Evolutionary conservation across 2,113 vertebrate species (phyloP), one percentile per base, ranked within the genome.

Genomic region (Myxocyprinus asiaticus): DNA sequence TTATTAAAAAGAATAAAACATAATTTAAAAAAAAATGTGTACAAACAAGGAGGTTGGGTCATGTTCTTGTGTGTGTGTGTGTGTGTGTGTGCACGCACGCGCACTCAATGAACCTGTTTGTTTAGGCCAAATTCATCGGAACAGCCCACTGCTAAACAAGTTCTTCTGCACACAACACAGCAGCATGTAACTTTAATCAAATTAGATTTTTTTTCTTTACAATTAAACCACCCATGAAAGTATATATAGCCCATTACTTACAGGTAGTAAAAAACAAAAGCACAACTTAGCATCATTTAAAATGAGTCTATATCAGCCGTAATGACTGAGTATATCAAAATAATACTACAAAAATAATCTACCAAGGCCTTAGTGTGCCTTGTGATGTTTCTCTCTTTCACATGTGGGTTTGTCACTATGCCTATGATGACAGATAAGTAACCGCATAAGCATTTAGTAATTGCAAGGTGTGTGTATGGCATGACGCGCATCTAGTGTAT

Each of bases 11-110:
- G 1, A 33, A 33, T 33, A 33, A 33, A 33, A 33, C 22, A 33
- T 33, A 33, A n/a, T n/a, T 3, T 3, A 33, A 3, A 1, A 33
- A 33, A 33, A 33, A 33, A 1, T 33, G 22, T 33, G 22, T 33
- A 33, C 22, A 33, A 33, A 33, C 22, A 33, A 33, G 22, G 22
- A 33, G 22, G 22, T 33, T 33, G 22, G 22, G 1, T 33, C 22
- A 33, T 33, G 22, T 1, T 33, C 4, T 0, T 59, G 42, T 45
- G 22, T 56, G 10, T 71, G 58, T 79, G 67, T 59, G 11, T 22
- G 59, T 33, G 64, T 68, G 70, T 51, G 44, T 80, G 64, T 58
- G 44, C 75, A 33, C 51, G 55, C 50, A 22, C 64, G 12, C 22
- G 22, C 45, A n/a, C 55, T 15, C 55, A 58, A 14, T 58, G 6